phyloP scores from a whole-genome alignment of 2,113 vertebrate genomes.

The Scomber scombrus region DNA sequence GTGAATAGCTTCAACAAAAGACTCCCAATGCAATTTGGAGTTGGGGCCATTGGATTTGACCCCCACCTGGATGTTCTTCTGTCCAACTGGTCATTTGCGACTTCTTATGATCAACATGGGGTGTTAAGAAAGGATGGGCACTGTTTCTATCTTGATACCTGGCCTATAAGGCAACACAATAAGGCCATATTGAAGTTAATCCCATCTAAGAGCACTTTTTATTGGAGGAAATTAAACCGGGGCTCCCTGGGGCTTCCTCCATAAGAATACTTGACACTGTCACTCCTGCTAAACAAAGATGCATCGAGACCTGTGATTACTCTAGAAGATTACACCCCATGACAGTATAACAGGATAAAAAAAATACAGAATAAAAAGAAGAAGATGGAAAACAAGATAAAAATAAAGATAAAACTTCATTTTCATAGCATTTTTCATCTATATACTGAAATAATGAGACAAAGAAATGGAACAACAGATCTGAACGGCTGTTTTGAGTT shows the following conservation, averaged over 20 bases:
- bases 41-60: constrained; percentile 52
- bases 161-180: constrained; percentile 31
- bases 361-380: constrained; percentile 1
- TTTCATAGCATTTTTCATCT: neutral
- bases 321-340: constrained; percentile 45
- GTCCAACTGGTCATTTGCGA: constrained; percentile 39
- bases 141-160: constrained; percentile 36
- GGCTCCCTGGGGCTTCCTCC: constrained; percentile 46
- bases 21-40: neutral
- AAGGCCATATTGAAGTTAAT: constrained; percentile 41
- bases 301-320: constrained; percentile 55
- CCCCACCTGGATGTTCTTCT: constrained; percentile 32
- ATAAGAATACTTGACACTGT: constrained; percentile 64
- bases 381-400: neutral
- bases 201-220: constrained; percentile 52
- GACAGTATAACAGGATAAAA: constrained; percentile 22
- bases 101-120: constrained; percentile 39
- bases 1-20: constrained; percentile 11
- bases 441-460: neutral
- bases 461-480: constrained; percentile 47
- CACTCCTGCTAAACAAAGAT: constrained; percentile 61
- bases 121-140: constrained; percentile 25
- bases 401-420: neutral
- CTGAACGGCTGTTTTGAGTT: constrained; percentile 53
- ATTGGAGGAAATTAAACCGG: constrained; percentile 64